phyloP scores from a whole-genome alignment of 2,113 vertebrate species.

The Smithornis capensis region DNA sequence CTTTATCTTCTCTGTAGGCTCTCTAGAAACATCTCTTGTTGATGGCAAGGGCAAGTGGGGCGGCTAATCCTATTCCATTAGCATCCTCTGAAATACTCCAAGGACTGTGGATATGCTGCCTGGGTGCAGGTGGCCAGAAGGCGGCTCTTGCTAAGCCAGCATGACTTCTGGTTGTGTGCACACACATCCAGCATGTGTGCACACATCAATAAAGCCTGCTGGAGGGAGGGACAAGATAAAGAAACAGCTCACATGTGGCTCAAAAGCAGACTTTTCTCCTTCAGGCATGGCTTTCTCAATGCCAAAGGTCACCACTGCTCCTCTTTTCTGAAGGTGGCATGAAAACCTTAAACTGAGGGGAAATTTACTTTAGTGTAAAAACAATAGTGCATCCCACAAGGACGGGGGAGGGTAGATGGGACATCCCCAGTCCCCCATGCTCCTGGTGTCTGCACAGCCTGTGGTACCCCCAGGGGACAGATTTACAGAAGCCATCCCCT shows the following conservation, averaged over 20 bases:
- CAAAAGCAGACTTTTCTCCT: neutral
- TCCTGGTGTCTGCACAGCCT: neutral
- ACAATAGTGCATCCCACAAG: neutral
- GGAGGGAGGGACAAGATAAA: neutral
- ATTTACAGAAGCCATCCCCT: neutral
- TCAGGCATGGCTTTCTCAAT: neutral
- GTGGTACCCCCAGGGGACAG: neutral
- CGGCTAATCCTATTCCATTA: conserved; percentile 10
- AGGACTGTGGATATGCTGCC: neutral
- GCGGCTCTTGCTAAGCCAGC: neutral
- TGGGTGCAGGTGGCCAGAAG: neutral
- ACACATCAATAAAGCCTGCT: neutral
- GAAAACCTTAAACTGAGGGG: neutral
- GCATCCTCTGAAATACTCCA: conserved; percentile 11
- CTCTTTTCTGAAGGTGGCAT: neutral
- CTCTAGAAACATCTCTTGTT: neutral
- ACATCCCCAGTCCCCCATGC: neutral
- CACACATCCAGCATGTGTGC: neutral
- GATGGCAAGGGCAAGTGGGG: conserved; percentile 28
- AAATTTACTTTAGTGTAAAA: accelerated
- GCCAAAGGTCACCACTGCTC: neutral
- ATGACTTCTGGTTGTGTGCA: neutral
- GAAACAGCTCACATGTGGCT: neutral
- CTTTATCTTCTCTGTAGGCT: conserved; percentile 11
- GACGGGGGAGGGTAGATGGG: neutral